Evolutionary conservation across 2,888 invertebrate species (phyloP), one percentile per base, ranked within the genome.

Genomic region (Polietes domitor): DNA sequence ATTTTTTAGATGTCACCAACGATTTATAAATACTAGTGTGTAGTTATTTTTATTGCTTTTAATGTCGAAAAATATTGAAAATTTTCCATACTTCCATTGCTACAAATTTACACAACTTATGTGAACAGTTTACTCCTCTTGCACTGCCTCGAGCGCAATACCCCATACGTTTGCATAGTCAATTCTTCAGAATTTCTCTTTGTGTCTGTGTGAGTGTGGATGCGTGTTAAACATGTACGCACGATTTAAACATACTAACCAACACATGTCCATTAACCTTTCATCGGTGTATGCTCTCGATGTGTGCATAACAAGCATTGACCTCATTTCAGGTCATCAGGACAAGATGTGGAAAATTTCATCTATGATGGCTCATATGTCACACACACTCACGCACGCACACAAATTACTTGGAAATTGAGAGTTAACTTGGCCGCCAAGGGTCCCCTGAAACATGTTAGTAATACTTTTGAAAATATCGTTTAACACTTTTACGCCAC

Each of bases 401-500:
- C 4, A 58, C 26, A 26, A 37, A 9, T 37, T 37, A 37, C 2
- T 7, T 17, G 5, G 50, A 9, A n/a, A 50, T 50, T 50, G 19
- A 5, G 50, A 50, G n/a, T 50, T 19, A 50, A 50, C 50, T 50
- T 61, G 10, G 7, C 32, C 61, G 7, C 3, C 17, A 17, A 5
- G 17, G 7, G 19, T 50, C n/a, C 50, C 19, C n/a, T n/a, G 50
- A 12, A 12, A 17, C 50, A 53, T 53, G 19, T 6, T 53, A 2
- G 21, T 41, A 9, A 41, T n/a, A 41, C 65, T 65, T 65, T 37
- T 65, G 65, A 41, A 37, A n/a, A 21, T 41, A 21, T 41, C 65
- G 41, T 37, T 41, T 41, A 65, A 21, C 65, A 65, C 65, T 37
- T 65, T 65, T 65, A 65, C 65, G 37, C 65, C 41, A 65, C 65